Base-by-base conservation (phyloP, 2,797 vertebrate species). In the Periparus ater region DNA sequence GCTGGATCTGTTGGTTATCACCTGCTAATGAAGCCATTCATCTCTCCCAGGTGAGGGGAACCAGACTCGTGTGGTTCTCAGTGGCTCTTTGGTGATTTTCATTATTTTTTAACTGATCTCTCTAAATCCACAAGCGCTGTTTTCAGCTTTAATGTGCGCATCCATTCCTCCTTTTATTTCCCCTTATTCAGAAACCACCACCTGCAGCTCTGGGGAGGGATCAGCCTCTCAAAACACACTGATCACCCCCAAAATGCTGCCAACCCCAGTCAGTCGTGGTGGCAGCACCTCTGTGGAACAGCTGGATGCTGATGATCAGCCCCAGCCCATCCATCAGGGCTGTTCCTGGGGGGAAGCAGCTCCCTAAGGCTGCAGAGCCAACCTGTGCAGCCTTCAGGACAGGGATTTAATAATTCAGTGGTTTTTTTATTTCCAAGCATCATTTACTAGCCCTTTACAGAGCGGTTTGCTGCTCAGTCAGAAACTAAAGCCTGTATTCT, bases 21-120 rank as follows among this genome's bases (percentile, higher is more conserved):
- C 6, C 65, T 27, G 21, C 19, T 4, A 27, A 38, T 0, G 0
- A 67, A 57, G 74, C 5, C 1, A n/a, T 82, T 36, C 25, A 3
- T 29, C 89, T 44, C 51, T 62, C 36, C 45, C 36, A 62, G 34
- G 55, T 0, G 5, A 72, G 45, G 60, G 23, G 20, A 74, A n/a
- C 12, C 48, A 70, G 55, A 11, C 36, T 29, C 6, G 2, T 0
- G 0, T 13, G 17, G 16, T 6, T 91, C 54, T 51, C 48, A 17
- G 65, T 4, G 13, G 11, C 29, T n/a, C 9, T 51, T 60, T 0
- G 12, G 16, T 26, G 0, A 32, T 67, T 65, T 57, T 44, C 40
- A n/a, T 40, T 34, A 16, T 30, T 82, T 91, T 80, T 53, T 2
- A 72, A 42, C 14, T 0, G 3, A 34, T 70, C 54, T 76, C 13